Percentiles rank a stretch among this genome's conserved stretches.
These are phyloP conservation scores for Strix uralensis DNA, from an alignment of 2,113 vertebrate species.

Conservation along the genomic window DNA sequence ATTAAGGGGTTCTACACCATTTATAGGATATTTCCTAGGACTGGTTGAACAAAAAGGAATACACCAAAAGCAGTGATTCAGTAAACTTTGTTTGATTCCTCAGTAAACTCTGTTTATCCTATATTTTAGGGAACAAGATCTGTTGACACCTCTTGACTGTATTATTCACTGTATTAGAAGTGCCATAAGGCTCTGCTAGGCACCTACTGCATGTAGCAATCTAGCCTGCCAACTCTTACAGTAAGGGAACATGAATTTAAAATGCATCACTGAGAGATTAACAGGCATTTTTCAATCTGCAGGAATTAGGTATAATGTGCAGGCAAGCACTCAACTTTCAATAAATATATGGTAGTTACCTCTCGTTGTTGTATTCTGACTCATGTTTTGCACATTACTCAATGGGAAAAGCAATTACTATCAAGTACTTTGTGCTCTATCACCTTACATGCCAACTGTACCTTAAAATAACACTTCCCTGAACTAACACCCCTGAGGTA, in stretches of 20 bases:
- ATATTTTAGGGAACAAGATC: background rate
- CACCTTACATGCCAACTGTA: background rate
- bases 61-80: background rate
- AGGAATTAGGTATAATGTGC: background rate
- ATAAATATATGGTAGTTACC: background rate
- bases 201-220: background rate
- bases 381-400: background rate
- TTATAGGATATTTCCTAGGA: background rate
- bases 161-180: background rate
- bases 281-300: background rate
- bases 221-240: background rate
- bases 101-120: background rate
- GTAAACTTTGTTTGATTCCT: background rate
- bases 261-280: background rate
- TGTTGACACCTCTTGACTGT: background rate
- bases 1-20: background rate
- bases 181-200: background rate
- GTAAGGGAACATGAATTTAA: background rate
- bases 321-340: background rate
- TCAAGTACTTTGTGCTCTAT: background rate
- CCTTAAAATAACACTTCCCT: background rate
- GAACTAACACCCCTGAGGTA: background rate
- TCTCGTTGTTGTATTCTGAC: background rate
- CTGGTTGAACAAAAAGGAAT: background rate
- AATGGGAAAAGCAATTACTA: background rate